phyloP scores from a whole-genome alignment of 1,140 invertebrate genomes.

The Cydia fagiglandana region DNA sequence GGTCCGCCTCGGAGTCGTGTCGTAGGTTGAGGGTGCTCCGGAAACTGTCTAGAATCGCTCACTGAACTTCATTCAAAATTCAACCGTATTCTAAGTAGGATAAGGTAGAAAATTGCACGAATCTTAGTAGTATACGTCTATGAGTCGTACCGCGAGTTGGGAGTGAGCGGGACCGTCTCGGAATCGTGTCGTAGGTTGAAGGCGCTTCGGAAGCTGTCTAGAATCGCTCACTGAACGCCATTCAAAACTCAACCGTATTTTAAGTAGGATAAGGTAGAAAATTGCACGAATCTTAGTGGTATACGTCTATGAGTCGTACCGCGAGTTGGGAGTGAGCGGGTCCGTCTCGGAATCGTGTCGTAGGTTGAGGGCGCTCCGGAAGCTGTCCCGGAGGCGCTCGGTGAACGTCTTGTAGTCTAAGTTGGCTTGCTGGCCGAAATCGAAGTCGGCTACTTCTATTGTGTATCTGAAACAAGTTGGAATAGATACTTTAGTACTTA shows the following conservation, averaged over 20 bases:
- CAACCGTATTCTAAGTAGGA: neutral
- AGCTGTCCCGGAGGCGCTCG: constrained; percentile 88
- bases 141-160: constrained; percentile 73
- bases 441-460: constrained; percentile 92
- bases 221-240: constrained; percentile 89
- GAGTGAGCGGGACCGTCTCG: constrained; percentile 61
- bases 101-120: constrained; percentile 26
- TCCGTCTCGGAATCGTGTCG: constrained; percentile 67
- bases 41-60: constrained; percentile 89
- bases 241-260: constrained; percentile 50
- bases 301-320: constrained; percentile 70
- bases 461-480: constrained; percentile 80
- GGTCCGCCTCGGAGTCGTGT: constrained; percentile 66
- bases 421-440: constrained; percentile 89
- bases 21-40: constrained; percentile 80
- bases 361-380: constrained; percentile 82
- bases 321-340: constrained; percentile 62
- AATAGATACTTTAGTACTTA: neutral
- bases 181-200: constrained; percentile 72
- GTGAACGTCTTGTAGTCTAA: constrained; percentile 92
- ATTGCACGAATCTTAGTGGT: constrained; percentile 8
- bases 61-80: constrained; percentile 84
- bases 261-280: neutral
- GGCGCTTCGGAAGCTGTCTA: constrained; percentile 86
- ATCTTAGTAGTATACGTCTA: constrained; percentile 40